Percentiles rank a stretch among this genome's conserved stretches.
These are phyloP conservation scores for Dichetophora obliterata DNA, from an alignment of 2,888 invertebrate species.

Conservation along the genomic window DNA sequence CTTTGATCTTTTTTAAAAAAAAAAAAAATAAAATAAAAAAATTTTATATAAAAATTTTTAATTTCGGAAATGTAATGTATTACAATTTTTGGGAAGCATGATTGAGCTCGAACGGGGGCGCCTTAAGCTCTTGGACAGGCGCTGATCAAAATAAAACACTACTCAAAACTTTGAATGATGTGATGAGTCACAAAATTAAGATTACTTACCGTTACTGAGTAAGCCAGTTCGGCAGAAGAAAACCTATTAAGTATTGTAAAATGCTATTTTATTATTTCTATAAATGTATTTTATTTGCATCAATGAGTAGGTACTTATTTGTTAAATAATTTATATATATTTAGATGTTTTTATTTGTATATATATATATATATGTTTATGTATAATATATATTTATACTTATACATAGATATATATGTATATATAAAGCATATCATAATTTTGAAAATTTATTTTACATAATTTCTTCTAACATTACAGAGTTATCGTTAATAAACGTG, in stretches of 20 bases:
- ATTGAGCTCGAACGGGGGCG: no score
- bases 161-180: no score
- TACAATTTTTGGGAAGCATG: no score
- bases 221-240: not conserved
- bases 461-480: conserved; percentile 21
- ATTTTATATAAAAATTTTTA: no score
- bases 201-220: no score
- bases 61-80: no score
- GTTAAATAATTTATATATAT: conserved; percentile 25
- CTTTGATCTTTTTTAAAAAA: no score
- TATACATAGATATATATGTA: conserved; percentile 32
- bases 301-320: conserved; percentile 31
- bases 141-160: no score
- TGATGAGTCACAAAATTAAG: no score
- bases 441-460: conserved; percentile 26
- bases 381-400: conserved; percentile 30
- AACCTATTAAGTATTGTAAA: conserved; percentile 21
- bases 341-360: not conserved
- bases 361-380: not conserved
- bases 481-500: conserved; percentile 30
- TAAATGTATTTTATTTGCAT: conserved; percentile 39
- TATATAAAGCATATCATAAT: conserved; percentile 34
- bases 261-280: conserved; percentile 18
- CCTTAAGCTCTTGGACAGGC: no score
- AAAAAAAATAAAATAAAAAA: no score